phyloP scores from a whole-genome alignment of 2,113 vertebrate genomes.

The Anolis carolinensis region DNA sequence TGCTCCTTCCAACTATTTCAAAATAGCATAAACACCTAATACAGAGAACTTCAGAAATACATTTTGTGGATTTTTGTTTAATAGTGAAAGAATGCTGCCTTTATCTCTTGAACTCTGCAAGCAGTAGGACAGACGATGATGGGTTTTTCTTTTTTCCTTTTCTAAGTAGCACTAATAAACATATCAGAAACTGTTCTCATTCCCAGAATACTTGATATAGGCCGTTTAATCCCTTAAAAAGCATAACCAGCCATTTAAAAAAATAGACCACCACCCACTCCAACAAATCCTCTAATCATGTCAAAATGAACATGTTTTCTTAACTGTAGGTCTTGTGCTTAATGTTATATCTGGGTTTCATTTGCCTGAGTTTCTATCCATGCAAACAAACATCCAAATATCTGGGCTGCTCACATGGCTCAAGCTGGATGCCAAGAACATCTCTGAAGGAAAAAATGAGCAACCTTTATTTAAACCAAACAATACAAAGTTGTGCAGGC shows the following conservation, averaged over 20 bases:
- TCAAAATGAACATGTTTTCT: constrained; percentile 22
- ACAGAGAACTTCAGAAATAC: not conserved
- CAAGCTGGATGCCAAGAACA: constrained; percentile 56
- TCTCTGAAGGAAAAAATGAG: constrained; percentile 51
- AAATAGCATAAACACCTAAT: not conserved
- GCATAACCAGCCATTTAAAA: not conserved
- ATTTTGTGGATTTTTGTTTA: not conserved
- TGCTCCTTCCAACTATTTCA: not conserved
- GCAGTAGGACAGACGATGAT: not conserved
- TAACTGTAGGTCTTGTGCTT: constrained; percentile 12
- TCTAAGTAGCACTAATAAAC: constrained; percentile 22
- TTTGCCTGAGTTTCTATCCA: constrained; percentile 44
- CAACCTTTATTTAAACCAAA: constrained; percentile 59
- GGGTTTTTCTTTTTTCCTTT: not conserved
- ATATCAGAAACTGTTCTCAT: constrained; percentile 25
- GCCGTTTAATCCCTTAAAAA: not conserved
- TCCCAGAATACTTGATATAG: constrained; percentile 12
- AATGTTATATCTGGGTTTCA: constrained; percentile 5
- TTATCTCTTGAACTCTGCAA: constrained; percentile 11
- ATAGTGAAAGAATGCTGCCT: not conserved
- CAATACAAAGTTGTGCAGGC: constrained; percentile 35
- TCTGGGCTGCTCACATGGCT: constrained; percentile 32
- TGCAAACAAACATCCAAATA: constrained; percentile 56
- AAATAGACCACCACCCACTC: not conserved
- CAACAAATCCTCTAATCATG: not conserved